phyloP scores from a whole-genome alignment of 2,797 vertebrate species.

The Cyprinella venusta region DNA sequence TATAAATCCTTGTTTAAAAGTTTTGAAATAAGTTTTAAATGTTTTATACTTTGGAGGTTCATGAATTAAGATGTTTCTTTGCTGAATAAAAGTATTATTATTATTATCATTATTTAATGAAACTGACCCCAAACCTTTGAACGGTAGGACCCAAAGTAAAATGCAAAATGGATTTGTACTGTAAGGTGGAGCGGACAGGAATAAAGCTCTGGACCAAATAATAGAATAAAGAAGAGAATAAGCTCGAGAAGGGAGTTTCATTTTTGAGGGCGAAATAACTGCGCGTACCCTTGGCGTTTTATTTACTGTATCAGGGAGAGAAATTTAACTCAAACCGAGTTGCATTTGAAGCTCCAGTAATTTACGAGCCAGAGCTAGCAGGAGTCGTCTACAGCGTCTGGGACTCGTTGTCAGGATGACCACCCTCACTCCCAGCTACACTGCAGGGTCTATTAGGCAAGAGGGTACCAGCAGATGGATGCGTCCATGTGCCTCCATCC shows the following conservation, averaged over 20 bases:
- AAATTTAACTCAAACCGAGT: conserved; percentile 50
- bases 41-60: neutral
- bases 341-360: conserved; percentile 51
- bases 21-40: neutral
- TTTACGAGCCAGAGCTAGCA: conserved; percentile 46
- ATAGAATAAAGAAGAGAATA: neutral
- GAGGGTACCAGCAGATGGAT: conserved; percentile 65
- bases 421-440: conserved; percentile 48
- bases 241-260: conserved; percentile 37
- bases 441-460: conserved; percentile 57
- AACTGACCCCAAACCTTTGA: too few relatives aligned
- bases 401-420: conserved; percentile 53
- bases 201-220: neutral
- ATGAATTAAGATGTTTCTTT: neutral
- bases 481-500: conserved; percentile 53
- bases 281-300: conserved; percentile 34
- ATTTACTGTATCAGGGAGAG: conserved; percentile 49
- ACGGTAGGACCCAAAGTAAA: neutral
- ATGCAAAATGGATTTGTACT: neutral
- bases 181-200: neutral
- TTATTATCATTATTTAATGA: too few relatives aligned
- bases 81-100: too few relatives aligned
- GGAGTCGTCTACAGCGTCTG: conserved; percentile 50
- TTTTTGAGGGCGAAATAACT: conserved; percentile 29
- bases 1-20: neutral